Evolutionary conservation across 2,888 invertebrate species (phyloP), one percentile per base, ranked within the genome.

Genomic region (Anthoptus insignis): DNA sequence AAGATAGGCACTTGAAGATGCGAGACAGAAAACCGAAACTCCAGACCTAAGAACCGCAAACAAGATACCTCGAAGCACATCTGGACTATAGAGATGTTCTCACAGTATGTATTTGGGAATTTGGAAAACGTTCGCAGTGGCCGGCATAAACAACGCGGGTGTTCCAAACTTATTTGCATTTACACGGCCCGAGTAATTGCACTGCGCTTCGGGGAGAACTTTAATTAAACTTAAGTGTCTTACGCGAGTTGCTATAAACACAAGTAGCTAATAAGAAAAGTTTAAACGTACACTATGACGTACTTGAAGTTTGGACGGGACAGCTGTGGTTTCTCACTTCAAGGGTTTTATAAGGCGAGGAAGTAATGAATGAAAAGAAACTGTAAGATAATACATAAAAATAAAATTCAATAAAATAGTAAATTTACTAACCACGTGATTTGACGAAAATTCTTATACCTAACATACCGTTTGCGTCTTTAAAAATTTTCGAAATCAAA

Each of bases 111-210:
- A 59, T 50, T 58, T 42, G 42, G 50, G 50, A 64, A 57, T 78
- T 74, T 73, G 76, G 77, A 77, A 86, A 77, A 80, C 76, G 68
- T 54, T 69, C 79, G 74, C 79, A 81, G 79, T 75, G 82, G 81
- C 81, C 83, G 77, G 81, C 80, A 87, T 87, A 89, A 91, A 89
- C 87, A 88, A 86, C 84, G 77, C 71, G 82, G 81, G 81, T 83
- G 86, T 82, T 86, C 83, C 81, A 82, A 90, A 91, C 89, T 88
- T 90, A 91, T 91, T 91, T 91, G 90, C 92, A 92, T 91, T 89
- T 90, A 91, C 91, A 90, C 87, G 89, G 87, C 82, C 88, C 89
- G 82, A 88, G 89, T 91, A 91, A 91, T 89, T 91, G 90, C 89
- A 86, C 80, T 86, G 89, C 83, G 88, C 90, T 89, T 89, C 87